Evolutionary conservation across 2,113 vertebrate genomes (phyloP).

Genomic region (Ranitomeya imitator): DNA sequence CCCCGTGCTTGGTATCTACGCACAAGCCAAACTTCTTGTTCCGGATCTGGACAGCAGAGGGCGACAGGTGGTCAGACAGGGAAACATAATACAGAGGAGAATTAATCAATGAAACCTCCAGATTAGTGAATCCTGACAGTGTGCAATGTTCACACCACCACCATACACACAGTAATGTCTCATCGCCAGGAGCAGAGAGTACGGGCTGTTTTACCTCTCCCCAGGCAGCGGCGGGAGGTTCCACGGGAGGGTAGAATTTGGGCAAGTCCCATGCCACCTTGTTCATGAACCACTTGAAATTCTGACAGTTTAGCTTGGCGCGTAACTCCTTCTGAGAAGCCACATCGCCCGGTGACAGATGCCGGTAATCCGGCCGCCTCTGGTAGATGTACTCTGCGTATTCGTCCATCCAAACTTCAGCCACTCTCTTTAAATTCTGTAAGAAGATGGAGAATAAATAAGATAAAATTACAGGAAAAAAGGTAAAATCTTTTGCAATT

Average conservation of each 20-base stretch:
- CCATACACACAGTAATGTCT: too few species aligned
- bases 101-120: background rate
- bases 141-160: too few species aligned
- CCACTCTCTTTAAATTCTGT: slow-evolving; percentile 95
- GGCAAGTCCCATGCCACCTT: slow-evolving; percentile 95
- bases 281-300: slow-evolving; percentile 96
- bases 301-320: slow-evolving; percentile 83
- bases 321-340: slow-evolving; percentile 86
- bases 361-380: slow-evolving; percentile 92
- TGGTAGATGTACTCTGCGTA: slow-evolving; percentile 94
- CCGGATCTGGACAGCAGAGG: slow-evolving; percentile 75
- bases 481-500: too few species aligned
- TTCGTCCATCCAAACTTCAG: slow-evolving; percentile 99
- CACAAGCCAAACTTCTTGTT: slow-evolving; percentile 83
- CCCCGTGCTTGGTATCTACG: slow-evolving; percentile 86
- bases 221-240: slow-evolving; percentile 92
- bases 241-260: slow-evolving; percentile 92
- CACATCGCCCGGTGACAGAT: slow-evolving; percentile 90
- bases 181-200: too few species aligned
- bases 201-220: slow-evolving; percentile 79
- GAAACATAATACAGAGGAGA: background rate
- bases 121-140: too few species aligned
- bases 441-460: background rate
- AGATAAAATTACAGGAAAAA: background rate
- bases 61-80: background rate